Evolutionary conservation across 2,113 vertebrate genomes (phyloP).

Genomic region (Heterotilapia buettikoferi): DNA sequence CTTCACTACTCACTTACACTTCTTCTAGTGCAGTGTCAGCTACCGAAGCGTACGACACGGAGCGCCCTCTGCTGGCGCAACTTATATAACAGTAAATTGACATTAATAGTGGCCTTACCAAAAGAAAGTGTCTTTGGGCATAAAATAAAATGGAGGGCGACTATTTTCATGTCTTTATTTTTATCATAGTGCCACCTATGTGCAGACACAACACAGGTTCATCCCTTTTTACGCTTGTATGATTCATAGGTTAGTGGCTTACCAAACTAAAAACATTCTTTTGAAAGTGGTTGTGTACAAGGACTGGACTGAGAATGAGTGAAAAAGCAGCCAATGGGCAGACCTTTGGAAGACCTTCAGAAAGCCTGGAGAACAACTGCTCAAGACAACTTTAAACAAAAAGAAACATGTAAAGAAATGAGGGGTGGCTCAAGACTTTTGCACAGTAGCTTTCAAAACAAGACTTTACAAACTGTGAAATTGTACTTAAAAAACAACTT

Average conservation of each 20-base stretch:
- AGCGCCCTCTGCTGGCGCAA: background rate
- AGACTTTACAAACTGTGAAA: background rate
- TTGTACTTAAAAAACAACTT: background rate
- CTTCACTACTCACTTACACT: background rate
- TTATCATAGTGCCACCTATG: background rate
- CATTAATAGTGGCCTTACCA: background rate
- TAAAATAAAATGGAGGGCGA: background rate
- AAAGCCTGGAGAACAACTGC: background rate
- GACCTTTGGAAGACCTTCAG: background rate
- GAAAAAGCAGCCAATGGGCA: background rate
- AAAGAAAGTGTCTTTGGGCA: background rate
- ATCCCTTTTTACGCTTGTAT: background rate
- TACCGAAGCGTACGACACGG: background rate
- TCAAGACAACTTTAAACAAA: background rate
- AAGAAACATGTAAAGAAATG: background rate
- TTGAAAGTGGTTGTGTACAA: background rate
- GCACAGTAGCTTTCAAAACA: background rate
- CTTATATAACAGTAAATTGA: background rate
- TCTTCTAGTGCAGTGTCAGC: background rate
- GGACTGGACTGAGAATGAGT: background rate
- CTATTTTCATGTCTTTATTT: background rate
- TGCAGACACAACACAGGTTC: background rate
- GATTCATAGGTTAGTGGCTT: background rate
- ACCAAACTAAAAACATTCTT: background rate
- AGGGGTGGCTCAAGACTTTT: background rate